Base-by-base conservation (phyloP, 2,113 vertebrate genomes). In the Phoenicopterus ruber region DNA sequence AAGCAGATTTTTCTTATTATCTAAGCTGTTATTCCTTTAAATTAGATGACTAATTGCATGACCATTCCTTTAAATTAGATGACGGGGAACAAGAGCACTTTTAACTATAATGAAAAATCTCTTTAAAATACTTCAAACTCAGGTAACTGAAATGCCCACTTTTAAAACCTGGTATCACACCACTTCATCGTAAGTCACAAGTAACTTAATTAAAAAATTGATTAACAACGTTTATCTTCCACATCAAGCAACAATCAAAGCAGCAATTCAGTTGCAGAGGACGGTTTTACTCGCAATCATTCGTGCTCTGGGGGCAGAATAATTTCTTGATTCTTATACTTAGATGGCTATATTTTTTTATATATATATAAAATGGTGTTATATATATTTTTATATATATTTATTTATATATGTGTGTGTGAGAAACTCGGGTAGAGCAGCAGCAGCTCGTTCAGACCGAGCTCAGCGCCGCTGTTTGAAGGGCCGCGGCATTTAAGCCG, bases 1-100 rank as follows among this genome's bases (percentile, higher is more conserved):
- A 90, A 91, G 16, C 65, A 91, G 59, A 44, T 62, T 95, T 82
- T 86, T 83, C 80, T 92, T 85, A 82, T 86, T 91, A 91, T 84
- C 70, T 38, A 6, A 95, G 65, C 26, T 86, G 55, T 50, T 93
- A 87, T 20, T 90, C 72, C 74, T 82, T 86, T 90, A 81, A 66
- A 93, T 87, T 65, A 67, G 46, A 85, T 91, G 65, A 94, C 70
- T 94, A 89, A 95, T 73, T 97, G 81, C 72, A n/a, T 54, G 81
- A 86, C 72, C 90, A 59, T 86, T 92, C 65, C 72, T 93, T 90
- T 66, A 83, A 86, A 84, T 79, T 63, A 59, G 20, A 36, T 74
- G 74, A 59, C 79, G 54, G 42, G 46, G 82, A 85, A 69, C 13
- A 61, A 88, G n/a, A 89, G 62, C 15, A 62, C 61, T 79, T 93